These are phyloP conservation scores for Lordiphosa stackelbergi DNA, from an alignment of 1,140 invertebrate genomes.

Conservation along the genomic window DNA sequence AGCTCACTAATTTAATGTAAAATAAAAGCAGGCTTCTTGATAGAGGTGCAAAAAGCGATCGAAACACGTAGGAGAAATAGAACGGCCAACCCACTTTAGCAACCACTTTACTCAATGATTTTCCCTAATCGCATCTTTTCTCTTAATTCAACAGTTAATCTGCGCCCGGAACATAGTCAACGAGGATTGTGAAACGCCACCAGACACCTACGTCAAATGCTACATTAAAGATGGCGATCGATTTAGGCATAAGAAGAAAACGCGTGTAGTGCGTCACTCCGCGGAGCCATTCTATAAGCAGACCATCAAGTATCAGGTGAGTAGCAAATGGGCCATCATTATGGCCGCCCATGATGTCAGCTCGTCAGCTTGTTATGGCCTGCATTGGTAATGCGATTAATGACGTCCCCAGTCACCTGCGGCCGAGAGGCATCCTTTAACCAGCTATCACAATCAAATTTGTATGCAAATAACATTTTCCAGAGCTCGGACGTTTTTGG, in stretches of 20 bases:
- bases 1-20: too few relatives aligned
- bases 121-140: background rate
- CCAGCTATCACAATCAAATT: slow-evolving; percentile 31
- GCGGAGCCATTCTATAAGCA: slow-evolving; percentile 91
- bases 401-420: slow-evolving; percentile 10
- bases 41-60: too few relatives aligned
- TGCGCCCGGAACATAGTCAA: slow-evolving; percentile 78
- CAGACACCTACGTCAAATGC: slow-evolving; percentile 96
- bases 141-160: slow-evolving; percentile 61
- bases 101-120: background rate
- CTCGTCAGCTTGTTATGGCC: slow-evolving; percentile 29
- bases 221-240: slow-evolving; percentile 92
- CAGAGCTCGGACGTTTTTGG: slow-evolving; percentile 90
- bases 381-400: slow-evolving; percentile 60
- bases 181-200: slow-evolving; percentile 77
- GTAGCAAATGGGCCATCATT: slow-evolving; percentile 36
- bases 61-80: too few relatives aligned
- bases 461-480: slow-evolving; percentile 48
- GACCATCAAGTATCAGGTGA: slow-evolving; percentile 89
- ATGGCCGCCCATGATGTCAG: slow-evolving; percentile 28
- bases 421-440: background rate
- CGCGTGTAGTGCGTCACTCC: slow-evolving; percentile 86
- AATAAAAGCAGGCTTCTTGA: too few relatives aligned
- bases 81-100: too few relatives aligned
- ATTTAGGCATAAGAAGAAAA: slow-evolving; percentile 94